Evolutionary conservation across 2,113 vertebrate genomes (phyloP).

Genomic region (Xiphophorus couchianus): DNA sequence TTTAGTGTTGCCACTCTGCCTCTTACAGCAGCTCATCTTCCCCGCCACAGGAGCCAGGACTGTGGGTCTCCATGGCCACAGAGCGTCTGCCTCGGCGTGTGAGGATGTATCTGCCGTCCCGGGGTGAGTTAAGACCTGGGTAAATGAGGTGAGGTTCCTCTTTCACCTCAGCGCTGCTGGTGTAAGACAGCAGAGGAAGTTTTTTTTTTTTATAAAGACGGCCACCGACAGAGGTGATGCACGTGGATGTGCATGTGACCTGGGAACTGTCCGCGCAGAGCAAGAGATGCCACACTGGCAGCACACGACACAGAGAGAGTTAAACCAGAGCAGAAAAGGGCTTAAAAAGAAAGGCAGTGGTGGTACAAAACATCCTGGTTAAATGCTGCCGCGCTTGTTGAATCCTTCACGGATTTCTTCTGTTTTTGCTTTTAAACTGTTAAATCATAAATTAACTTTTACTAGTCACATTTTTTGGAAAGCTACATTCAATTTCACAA

Average conservation of each 20-base stretch:
- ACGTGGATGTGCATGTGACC: slow-evolving; percentile 34
- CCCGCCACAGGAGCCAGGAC: slow-evolving; percentile 60
- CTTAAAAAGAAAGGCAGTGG: background rate
- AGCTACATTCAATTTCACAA: too few species aligned
- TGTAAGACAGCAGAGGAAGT: slow-evolving; percentile 22
- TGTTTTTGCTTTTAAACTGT: background rate
- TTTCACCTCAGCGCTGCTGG: slow-evolving; percentile 44
- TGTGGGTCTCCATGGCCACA: slow-evolving; percentile 59
- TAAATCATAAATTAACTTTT: background rate
- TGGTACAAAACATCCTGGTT: slow-evolving; percentile 1
- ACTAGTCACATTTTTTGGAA: too few species aligned
- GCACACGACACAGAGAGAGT: slow-evolving; percentile 5
- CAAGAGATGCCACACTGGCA: slow-evolving; percentile 2
- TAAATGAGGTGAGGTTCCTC: slow-evolving; percentile 64
- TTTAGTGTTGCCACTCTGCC: slow-evolving; percentile 67
- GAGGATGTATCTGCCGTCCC: slow-evolving; percentile 56
- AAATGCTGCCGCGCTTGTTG: slow-evolving; percentile 42
- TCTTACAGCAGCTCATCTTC: slow-evolving; percentile 72
- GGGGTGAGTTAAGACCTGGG: slow-evolving; percentile 61
- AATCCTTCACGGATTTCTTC: background rate
- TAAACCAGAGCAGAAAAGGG: slow-evolving; percentile 6
- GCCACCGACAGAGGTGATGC: slow-evolving; percentile 13
- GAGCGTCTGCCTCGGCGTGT: slow-evolving; percentile 50
- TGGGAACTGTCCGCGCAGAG: slow-evolving; percentile 20
- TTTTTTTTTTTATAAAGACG: slow-evolving; percentile 30